Base-by-base conservation (phyloP, 2,888 invertebrate genomes). In the Rugalucina vietnamica region DNA sequence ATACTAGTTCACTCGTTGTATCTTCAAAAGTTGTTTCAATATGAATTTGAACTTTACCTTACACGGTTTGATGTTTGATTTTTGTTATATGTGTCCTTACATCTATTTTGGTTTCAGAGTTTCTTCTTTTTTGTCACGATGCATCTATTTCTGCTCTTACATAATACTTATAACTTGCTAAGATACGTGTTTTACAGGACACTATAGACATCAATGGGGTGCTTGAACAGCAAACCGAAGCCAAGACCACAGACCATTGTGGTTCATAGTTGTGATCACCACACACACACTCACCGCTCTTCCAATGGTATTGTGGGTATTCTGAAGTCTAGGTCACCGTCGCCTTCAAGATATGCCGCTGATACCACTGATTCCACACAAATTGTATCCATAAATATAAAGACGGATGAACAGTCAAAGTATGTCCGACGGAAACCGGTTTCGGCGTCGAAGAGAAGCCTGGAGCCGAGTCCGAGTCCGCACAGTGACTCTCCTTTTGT, bases 401-500 rank as follows among this genome's bases (percentile, higher is more conserved):
- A 60, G 29, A 3, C 4, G 10, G 60, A 24, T 24, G 43, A 18
- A 43, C 43, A 43, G 43, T 18, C 43, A 12, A 43, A 43, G 8
- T 43, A 43, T 43, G 60, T 27, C 1, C 5, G 27, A 3, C 5
- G 18, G 27, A 4, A 27, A 1, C 24, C 3, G 4, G 5, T 1
- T 8, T 29, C 27, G 27, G 4, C 1, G 5, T 27, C 21, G 1
- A 4, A 4, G 1, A 27, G 60, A 4, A n/a, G 57, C 32, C 2
- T 8, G 34, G 24, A 24, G 0, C 8, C 3, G 18, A 29, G 78
- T 21, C 79, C 78, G 24, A 24, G 70, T 18, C 79, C 79, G 21
- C 57, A 60, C 14, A 34, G 37, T 34, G 72, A 79, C n/a, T 34
- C 12, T n/a, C 79, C 79, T 10, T 75, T 71, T 0, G 72, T 76